Evolutionary conservation across 2,113 vertebrate genomes (phyloP).

Genomic region (Eonycteris spelaea): DNA sequence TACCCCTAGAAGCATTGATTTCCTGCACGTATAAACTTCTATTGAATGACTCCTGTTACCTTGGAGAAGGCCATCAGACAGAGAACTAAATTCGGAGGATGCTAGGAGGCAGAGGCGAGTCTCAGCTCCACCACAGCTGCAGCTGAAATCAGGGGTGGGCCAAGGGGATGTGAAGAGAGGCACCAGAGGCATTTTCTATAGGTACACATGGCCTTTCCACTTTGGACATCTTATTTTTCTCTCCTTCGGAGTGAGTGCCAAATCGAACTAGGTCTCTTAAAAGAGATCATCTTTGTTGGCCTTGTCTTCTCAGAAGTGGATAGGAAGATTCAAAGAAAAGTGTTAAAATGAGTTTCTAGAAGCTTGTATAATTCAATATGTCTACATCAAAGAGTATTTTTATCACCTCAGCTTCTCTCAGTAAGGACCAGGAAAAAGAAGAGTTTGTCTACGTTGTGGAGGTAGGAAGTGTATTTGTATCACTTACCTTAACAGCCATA

Average conservation of each 20-base stretch:
- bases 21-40: background rate
- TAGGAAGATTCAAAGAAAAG: constrained; percentile 48
- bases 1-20: background rate
- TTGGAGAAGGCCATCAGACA: background rate
- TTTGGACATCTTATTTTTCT: background rate
- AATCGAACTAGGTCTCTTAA: background rate
- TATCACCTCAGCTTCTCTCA: constrained; percentile 54
- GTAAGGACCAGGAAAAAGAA: constrained; percentile 50
- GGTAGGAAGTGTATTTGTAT: constrained; percentile 59
- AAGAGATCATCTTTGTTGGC: background rate
- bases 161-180: background rate
- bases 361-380: constrained; percentile 36
- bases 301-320: constrained; percentile 51
- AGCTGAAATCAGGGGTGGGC: background rate
- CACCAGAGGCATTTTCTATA: background rate
- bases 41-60: background rate
- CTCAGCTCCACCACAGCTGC: background rate
- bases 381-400: constrained; percentile 35
- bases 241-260: background rate
- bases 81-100: background rate
- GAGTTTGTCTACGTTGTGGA: constrained; percentile 68
- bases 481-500: constrained; percentile 22
- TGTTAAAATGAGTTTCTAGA: constrained; percentile 53
- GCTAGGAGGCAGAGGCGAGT: background rate
- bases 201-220: background rate